These are phyloP conservation scores for Rhaphigaster nebulosa DNA, from an alignment of 2,888 invertebrate genomes.

Conservation along the genomic window DNA sequence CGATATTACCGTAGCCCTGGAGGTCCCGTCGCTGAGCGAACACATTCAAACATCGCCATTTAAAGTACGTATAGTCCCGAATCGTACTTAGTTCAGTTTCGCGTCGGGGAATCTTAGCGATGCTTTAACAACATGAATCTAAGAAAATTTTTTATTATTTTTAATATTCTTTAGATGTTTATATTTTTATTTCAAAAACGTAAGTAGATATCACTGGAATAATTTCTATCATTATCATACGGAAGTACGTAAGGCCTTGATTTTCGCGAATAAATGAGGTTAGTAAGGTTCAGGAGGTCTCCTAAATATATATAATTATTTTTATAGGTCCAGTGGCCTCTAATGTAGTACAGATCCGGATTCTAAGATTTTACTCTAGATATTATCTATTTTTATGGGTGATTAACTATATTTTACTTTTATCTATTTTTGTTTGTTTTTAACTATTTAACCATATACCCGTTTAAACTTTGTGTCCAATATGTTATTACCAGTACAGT, in stretches of 20 bases:
- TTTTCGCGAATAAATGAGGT: not conserved
- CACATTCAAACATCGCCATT: too few relatives aligned
- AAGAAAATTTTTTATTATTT: too few relatives aligned
- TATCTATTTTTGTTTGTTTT: too few relatives aligned
- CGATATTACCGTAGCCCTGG: too few relatives aligned
- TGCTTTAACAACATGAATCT: too few relatives aligned
- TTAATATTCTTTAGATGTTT: too few relatives aligned
- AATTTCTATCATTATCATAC: not conserved
- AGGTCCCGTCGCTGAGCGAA: too few relatives aligned
- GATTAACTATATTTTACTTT: not conserved
- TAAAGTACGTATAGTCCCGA: too few relatives aligned
- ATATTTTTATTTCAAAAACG: too few relatives aligned
- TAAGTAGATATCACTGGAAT: not conserved
- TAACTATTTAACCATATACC: too few relatives aligned
- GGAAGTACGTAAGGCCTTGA: not conserved
- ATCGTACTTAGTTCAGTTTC: too few relatives aligned
- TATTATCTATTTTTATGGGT: not conserved
- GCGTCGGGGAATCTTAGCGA: too few relatives aligned
- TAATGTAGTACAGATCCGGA: not conserved
- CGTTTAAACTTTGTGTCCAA: not conserved
- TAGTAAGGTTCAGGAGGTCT: not conserved
- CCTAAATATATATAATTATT: not conserved
- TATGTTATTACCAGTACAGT: not conserved
- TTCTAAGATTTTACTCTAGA: not conserved
- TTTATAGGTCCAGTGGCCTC: not conserved